Conservation (phyloP, 2,797 vertebrate genomes). For the Lophotriccus pileatus region DNA sequence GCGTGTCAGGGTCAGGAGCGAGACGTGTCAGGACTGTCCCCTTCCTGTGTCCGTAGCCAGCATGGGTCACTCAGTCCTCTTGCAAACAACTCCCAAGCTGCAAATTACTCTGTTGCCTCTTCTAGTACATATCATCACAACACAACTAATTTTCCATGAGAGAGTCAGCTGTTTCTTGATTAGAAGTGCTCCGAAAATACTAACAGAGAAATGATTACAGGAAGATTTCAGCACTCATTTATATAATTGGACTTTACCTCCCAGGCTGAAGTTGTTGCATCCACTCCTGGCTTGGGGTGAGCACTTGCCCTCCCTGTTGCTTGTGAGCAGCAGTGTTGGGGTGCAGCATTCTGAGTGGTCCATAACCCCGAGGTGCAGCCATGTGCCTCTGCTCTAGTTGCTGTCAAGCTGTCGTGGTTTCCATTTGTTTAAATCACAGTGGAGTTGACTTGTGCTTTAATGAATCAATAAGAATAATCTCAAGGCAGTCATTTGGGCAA, state of each 20-base stretch:
- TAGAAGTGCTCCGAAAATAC: slow-evolving; percentile 61
- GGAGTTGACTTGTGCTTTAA: not conserved
- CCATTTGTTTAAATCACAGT: rapidly evolving
- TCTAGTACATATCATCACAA: not conserved
- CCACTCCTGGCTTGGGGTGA: not conserved
- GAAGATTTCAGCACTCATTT: slow-evolving; percentile 34
- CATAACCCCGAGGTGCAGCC: not conserved
- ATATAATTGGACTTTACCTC: slow-evolving; percentile 27
- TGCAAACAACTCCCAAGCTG: not conserved
- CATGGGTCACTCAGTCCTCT: not conserved
- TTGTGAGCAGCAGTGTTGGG: not conserved
- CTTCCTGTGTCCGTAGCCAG: not conserved
- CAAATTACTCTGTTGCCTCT: slow-evolving; percentile 4
- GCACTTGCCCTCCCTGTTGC: not conserved
- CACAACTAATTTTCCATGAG: slow-evolving; percentile 51
- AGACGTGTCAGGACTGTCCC: not conserved
- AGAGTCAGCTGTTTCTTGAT: slow-evolving; percentile 60
- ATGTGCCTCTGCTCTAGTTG: not conserved
- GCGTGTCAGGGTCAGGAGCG: not conserved
- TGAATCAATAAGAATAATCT: not conserved
- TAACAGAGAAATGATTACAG: slow-evolving; percentile 51
- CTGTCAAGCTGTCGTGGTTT: not conserved
- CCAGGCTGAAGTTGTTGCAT: not conserved
- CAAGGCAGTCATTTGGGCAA: not conserved
- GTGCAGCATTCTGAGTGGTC: not conserved